Conservation (phyloP, 1,140 invertebrate species). For the Pantala flavescens region DNA sequence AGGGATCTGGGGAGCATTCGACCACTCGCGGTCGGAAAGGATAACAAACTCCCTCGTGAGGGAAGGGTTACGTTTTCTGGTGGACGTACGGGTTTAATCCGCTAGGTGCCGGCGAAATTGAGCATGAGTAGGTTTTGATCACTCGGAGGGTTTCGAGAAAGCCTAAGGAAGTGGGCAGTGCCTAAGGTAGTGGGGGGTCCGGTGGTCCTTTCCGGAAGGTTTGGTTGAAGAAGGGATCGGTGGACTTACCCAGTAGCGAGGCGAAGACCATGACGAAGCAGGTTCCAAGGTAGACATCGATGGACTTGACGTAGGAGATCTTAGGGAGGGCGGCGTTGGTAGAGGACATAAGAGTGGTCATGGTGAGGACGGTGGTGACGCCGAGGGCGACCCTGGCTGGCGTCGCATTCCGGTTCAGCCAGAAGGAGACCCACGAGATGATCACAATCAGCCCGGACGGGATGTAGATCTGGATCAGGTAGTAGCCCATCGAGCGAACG, state of each 20-base stretch:
- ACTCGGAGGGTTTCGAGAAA: background rate
- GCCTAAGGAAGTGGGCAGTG: background rate
- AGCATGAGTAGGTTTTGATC: background rate
- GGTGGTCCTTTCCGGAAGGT: background rate
- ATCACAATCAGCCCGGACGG: constrained; percentile 97
- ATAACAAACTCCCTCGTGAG: too few species aligned
- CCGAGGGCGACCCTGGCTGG: constrained; percentile 92
- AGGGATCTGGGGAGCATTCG: too few species aligned
- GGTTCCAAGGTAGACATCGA: constrained; percentile 95
- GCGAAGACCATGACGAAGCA: constrained; percentile 98
- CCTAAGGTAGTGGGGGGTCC: background rate
- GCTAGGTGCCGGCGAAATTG: too few species aligned
- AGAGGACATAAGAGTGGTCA: constrained; percentile 97
- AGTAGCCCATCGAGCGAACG: constrained; percentile 96
- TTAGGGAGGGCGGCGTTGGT: constrained; percentile 96
- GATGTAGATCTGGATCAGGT: constrained; percentile 98
- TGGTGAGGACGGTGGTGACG: constrained; percentile 95
- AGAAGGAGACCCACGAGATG: constrained; percentile 97
- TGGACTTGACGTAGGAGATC: constrained; percentile 97
- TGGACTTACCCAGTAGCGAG: constrained; percentile 74
- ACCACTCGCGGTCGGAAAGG: too few species aligned
- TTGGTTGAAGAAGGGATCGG: background rate
- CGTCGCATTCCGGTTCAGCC: constrained; percentile 89
- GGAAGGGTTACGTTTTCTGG: too few species aligned
- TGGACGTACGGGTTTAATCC: too few species aligned